Evolutionary conservation across 2,888 invertebrate species (phyloP), one percentile per base, ranked within the genome.

Genomic region (Leptura quadrifasciata): DNA sequence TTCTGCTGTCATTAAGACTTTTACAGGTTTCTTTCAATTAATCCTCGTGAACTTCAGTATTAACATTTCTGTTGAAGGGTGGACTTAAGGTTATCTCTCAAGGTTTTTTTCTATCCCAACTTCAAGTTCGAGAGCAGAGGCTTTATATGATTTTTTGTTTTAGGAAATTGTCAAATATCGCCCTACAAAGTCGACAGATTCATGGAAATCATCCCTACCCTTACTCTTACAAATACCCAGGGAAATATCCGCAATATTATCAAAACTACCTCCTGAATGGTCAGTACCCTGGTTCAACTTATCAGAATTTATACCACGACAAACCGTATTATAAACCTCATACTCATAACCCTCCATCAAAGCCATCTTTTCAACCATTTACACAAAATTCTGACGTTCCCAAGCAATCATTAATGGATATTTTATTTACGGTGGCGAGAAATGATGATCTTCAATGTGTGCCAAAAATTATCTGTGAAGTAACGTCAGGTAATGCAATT

Each of bases 391-490:
- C 77, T 5, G 52, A 75, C 64, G 67, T 78, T 15, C 54, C 72
- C 12, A 68, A 72, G 63, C 65, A 84, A 84, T 81, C 88, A 27
- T 82, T 90, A 54, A 86, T 89, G 84, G 89, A 90, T 21, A 92
- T 92, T 15, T 87, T 94, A 78, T 90, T 91, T 82, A 92, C 93
- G 77, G 92, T 94, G 82, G 91, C 93, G 18, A 90, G 91, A 83
- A 93, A 95, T 88, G 96, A 96, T 87, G 95, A 95, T 87, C 91
- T 93, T 83, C 93, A 94, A 84, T 96, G 96, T 88, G 94, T 96
- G 76, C 94, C 95, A 2, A 91, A 95, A 86, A 90, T 96, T 82
- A 90, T 96, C 78, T 96, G 96, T 85, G 95, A 96, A 88, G 92
- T 95, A 70, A 94, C 95, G 89, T 92, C 84, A 89, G 91, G 92